Conservation (phyloP, 2,888 invertebrate species). For the Eristalis intricaria region DNA sequence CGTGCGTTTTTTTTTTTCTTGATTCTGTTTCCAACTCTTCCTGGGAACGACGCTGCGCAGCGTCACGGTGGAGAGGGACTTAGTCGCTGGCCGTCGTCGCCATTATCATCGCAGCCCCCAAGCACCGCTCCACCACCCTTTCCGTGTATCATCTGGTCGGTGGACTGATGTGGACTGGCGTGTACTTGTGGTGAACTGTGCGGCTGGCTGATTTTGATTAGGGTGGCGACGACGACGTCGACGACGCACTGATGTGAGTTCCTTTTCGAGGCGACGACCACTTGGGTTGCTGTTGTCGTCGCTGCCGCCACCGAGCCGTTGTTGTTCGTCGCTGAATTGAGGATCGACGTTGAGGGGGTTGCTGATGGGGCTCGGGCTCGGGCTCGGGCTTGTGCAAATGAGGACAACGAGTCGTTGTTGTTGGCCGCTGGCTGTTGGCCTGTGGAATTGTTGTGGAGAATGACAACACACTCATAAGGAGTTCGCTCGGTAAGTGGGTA, state of each 20-base stretch:
- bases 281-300: conserved; percentile 22
- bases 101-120: conserved; percentile 52
- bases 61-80: conserved; percentile 48
- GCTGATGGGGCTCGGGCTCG: conserved; percentile 19
- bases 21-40: neutral
- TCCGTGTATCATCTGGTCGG: conserved; percentile 7
- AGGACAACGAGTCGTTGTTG: conserved; percentile 37
- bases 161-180: neutral
- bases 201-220: conserved; percentile 51
- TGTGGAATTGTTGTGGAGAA: conserved; percentile 3
- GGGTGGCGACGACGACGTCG: conserved; percentile 53
- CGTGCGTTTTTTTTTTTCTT: neutral
- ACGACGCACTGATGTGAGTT: conserved; percentile 37
- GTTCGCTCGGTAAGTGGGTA: conserved; percentile 38
- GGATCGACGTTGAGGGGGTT: conserved; percentile 38
- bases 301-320: neutral
- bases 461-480: conserved; percentile 62
- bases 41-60: conserved; percentile 47
- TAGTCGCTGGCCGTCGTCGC: conserved; percentile 43
- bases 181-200: conserved; percentile 7
- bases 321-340: neutral
- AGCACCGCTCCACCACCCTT: conserved; percentile 47
- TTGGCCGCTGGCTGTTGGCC: neutral
- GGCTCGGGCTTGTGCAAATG: conserved; percentile 37
- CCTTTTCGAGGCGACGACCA: conserved; percentile 44